Evolutionary conservation across 2,113 vertebrate species (phyloP), one percentile per base, ranked within the genome.

Genomic region (Phaethon lepturus): DNA sequence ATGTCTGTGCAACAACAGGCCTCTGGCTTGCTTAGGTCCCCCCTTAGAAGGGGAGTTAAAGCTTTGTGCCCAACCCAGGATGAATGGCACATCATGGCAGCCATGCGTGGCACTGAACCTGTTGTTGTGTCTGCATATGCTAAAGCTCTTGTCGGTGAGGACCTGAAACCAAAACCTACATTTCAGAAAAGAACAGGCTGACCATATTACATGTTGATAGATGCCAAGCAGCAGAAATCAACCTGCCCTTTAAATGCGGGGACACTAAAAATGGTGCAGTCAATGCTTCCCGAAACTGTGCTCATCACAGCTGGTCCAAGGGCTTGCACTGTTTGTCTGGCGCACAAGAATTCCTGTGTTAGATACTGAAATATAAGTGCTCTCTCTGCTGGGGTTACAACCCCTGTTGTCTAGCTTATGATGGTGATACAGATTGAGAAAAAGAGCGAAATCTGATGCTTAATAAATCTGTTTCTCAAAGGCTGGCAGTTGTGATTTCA

Each of bases 161-260:
- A 72, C 18, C 42, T 64, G 42, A 90, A 83, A 71, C 23, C 26
- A 81, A 93, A 86, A 68, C 2, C 4, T 71, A 23, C 60, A 14
- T 90, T 86, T 89, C 49, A 59, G 63, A 81, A 87, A 40, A 88
- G 60, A 73, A 78, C 2, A 8, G 35, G 25, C 23, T 56, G 50
- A 85, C 60, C 20, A 14, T 19, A 31, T 52, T 56, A 67, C 2
- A 44, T 77, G 74, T 66, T 71, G 76, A 90, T 84, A 52, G 71
- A 91, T 26, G 47, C 47, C 16, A 0, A 86, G 53, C 50, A 77
- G 63, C 80, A 93, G 77, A 77, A 95, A 84, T 35, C 85, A 91
- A 91, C 66, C 73, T 85, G 86, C 86, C 64, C 47, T 96, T 89
- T 95, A 96, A 88, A 86, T 16, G 40, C 55, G 71, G 25, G 45